These are phyloP conservation scores for Anisognathus igniventris DNA, from an alignment of 2,797 vertebrate genomes.

Conservation along the genomic window DNA sequence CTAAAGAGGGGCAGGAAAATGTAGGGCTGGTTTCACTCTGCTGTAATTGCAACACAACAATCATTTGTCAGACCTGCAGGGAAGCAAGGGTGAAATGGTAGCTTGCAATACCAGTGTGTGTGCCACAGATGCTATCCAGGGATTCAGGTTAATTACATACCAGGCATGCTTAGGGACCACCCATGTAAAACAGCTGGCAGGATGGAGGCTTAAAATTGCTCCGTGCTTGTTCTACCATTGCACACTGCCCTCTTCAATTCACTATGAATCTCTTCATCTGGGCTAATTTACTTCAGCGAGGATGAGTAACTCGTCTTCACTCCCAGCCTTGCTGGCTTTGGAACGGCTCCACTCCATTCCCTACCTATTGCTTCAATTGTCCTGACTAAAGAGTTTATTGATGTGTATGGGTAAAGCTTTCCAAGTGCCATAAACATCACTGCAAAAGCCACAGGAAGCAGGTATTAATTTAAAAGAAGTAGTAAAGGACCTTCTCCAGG, in stretches of 20 bases:
- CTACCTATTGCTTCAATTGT: not conserved
- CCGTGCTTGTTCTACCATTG: not conserved
- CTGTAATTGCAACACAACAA: not conserved
- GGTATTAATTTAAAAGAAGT: not conserved
- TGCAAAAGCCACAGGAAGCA: not conserved
- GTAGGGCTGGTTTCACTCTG: not conserved
- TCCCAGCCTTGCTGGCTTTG: not conserved
- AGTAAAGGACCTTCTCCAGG: not conserved
- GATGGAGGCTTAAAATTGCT: slow-evolving; percentile 27
- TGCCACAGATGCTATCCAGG: slow-evolving; percentile 19
- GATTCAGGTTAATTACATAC: slow-evolving; percentile 49
- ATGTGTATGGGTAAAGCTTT: not conserved
- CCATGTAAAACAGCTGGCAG: slow-evolving; percentile 37
- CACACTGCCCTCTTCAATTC: not conserved
- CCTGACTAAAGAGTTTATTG: not conserved
- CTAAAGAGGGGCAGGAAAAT: not conserved
- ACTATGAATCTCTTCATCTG: not conserved
- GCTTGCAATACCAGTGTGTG: not conserved
- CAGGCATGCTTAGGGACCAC: slow-evolving; percentile 19
- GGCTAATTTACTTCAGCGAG: not conserved
- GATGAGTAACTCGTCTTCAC: not conserved
- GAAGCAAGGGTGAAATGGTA: not conserved
- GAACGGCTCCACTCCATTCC: not conserved
- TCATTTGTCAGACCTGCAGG: slow-evolving; percentile 28
- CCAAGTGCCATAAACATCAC: not conserved